Evolutionary conservation across 2,113 vertebrate genomes (phyloP), one percentile per base, ranked within the genome.

Genomic region (Catharus bicknelli): DNA sequence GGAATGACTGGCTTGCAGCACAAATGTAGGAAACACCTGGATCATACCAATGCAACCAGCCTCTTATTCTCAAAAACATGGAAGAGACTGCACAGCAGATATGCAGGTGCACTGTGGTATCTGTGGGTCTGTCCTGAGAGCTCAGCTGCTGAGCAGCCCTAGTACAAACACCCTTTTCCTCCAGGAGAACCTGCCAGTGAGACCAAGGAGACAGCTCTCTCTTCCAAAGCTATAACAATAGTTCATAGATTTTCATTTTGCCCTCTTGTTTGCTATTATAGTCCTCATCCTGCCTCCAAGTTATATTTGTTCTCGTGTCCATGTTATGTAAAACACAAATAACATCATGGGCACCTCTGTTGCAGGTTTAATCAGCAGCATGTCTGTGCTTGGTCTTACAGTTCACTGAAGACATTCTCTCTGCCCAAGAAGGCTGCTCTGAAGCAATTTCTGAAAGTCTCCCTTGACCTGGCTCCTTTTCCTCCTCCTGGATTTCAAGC

Each of bases 281-380:
- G 38, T 50, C n/a, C 23, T 76, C 72, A 66, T 76, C 63, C 51
- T 90, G 30, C 47, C n/a, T 83, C 36, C 36, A 55, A 94, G 29
- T 29, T 26, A 6, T 5, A 74, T 51, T 77, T 68, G 7, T 54
- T 84, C 63, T 79, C 30, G 77, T 67, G 58, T 40, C 10, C n/a
- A 48, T 13, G 7, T 54, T 73, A 19, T 10, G 20, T 67, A 74
- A 87, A 86, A 51, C 13, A 17, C 32, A 55, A 61, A 6, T 54
- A 32, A 36, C 8, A 50, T 40, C 14, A 51, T 0, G 0, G 20
- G 19, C 38, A 43, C 10, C n/a, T 67, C 59, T 62, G 20, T 4
- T 42, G 61, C 67, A 85, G 66, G 30, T 79, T 80, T 38, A 90
- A 51, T 32, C 22, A 54, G 76, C 47, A 80, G 50, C 19, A 15